phyloP scores from a whole-genome alignment of 2,888 invertebrate genomes.

The Conchocele bisecta region DNA sequence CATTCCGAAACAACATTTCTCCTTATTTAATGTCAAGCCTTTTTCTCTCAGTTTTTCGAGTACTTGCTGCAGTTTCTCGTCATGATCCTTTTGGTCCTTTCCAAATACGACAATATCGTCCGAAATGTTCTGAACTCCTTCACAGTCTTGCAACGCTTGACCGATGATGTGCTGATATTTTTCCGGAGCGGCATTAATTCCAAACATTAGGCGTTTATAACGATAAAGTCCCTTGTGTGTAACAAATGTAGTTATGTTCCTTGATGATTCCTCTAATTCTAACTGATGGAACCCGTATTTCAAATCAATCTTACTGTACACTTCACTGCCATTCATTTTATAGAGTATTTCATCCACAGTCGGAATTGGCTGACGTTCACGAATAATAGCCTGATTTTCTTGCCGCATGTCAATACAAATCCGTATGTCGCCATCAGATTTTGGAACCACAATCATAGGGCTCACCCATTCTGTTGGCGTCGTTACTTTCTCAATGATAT shows the following conservation, averaged over 20 bases:
- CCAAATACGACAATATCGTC: constrained; percentile 55
- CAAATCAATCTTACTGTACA: too few species aligned
- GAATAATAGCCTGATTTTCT: constrained; percentile 40
- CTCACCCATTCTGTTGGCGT: constrained; percentile 34
- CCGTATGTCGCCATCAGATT: constrained; percentile 40
- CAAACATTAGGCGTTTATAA: constrained; percentile 53
- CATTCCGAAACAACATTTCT: constrained; percentile 53
- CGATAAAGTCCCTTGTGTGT: constrained; percentile 43
- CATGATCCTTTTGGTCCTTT: constrained; percentile 32
- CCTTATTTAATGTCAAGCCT: constrained; percentile 46
- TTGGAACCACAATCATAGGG: constrained; percentile 48
- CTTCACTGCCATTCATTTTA: constrained; percentile 43
- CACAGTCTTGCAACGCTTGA: constrained; percentile 39
- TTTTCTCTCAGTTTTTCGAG: constrained; percentile 27
- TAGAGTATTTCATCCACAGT: constrained; percentile 41
- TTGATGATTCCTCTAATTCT: too few species aligned
- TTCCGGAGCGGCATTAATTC: constrained; percentile 48
- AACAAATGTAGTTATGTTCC: constrained; percentile 52
- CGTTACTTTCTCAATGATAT: constrained; percentile 50
- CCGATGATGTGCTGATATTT: constrained; percentile 46
- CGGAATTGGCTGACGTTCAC: constrained; percentile 43
- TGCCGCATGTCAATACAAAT: constrained; percentile 54
- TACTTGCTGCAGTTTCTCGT: constrained; percentile 29
- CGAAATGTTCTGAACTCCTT: constrained; percentile 45
- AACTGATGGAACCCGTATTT: too few species aligned